Evolutionary conservation across 2,113 vertebrate species (phyloP).

Genomic region (Ceratotherium simum): DNA sequence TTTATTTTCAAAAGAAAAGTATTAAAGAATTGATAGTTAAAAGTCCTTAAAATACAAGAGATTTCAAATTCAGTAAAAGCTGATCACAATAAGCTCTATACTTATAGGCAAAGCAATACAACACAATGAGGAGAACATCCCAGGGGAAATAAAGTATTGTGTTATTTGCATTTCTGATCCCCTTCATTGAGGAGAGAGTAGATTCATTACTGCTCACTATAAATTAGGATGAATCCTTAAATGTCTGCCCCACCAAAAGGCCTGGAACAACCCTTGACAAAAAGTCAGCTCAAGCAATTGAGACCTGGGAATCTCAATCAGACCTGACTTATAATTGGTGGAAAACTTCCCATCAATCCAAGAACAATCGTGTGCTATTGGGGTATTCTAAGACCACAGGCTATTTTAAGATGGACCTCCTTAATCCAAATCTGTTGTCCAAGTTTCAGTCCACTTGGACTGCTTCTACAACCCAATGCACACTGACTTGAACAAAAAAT

Average conservation of each 20-base stretch:
- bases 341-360: not conserved
- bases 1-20: not conserved
- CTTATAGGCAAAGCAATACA: not conserved
- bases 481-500: not conserved
- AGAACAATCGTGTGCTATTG: not conserved
- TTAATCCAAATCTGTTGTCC: not conserved
- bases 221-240: not conserved
- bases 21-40: not conserved
- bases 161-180: not conserved
- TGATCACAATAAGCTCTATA: not conserved
- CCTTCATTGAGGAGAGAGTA: not conserved
- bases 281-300: not conserved
- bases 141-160: not conserved
- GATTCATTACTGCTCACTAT: not conserved
- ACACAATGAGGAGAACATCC: not conserved
- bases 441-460: not conserved
- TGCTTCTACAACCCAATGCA: not conserved
- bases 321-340: not conserved
- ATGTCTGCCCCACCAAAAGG: not conserved
- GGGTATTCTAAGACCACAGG: not conserved
- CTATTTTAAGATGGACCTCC: not conserved
- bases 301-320: not conserved
- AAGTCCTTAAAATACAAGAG: not conserved
- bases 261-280: not conserved
- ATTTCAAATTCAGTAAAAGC: conserved; percentile 50